Evolutionary conservation across 2,888 invertebrate species (phyloP).

Genomic region (Agrenia bidenticulata): DNA sequence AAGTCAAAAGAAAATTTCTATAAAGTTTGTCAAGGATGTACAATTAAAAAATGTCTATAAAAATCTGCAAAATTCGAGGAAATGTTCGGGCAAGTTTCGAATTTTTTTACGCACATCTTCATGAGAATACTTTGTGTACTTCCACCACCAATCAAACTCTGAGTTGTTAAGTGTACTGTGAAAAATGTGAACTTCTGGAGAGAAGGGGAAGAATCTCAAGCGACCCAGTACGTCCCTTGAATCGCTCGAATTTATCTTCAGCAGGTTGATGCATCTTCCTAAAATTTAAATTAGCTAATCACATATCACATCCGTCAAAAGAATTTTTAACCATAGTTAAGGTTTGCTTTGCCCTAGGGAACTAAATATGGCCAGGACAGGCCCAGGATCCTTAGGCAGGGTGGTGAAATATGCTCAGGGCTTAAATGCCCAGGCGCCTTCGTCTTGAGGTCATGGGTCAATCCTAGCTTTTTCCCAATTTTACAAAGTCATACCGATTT

Average conservation of each 20-base stretch:
- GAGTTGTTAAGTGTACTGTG: conserved; percentile 65
- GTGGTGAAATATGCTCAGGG: too few relatives aligned
- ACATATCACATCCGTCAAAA: too few relatives aligned
- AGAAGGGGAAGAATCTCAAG: conserved; percentile 89
- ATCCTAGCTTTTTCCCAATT: too few relatives aligned
- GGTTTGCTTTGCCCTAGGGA: too few relatives aligned
- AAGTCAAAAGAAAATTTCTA: conserved; percentile 34
- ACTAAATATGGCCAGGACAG: too few relatives aligned
- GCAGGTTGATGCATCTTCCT: background rate
- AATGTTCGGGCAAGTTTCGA: background rate
- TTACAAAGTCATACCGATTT: conserved; percentile 84
- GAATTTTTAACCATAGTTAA: too few relatives aligned
- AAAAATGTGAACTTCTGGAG: conserved; percentile 86
- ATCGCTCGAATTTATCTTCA: conserved; percentile 80
- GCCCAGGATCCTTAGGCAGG: conserved; percentile 1
- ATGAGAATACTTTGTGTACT: conserved; percentile 85
- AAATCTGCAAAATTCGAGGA: too few relatives aligned
- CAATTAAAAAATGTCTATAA: background rate
- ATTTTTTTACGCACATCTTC: conserved; percentile 71
- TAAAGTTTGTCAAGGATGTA: background rate
- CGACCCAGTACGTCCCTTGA: conserved; percentile 78
- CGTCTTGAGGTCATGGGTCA: too few relatives aligned
- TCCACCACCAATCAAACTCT: conserved; percentile 86
- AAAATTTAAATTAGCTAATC: background rate
- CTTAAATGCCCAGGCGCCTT: too few relatives aligned